These are phyloP conservation scores for Oscheius sp. DNA, from an alignment of 1,140 invertebrate species.

Conservation along the genomic window DNA sequence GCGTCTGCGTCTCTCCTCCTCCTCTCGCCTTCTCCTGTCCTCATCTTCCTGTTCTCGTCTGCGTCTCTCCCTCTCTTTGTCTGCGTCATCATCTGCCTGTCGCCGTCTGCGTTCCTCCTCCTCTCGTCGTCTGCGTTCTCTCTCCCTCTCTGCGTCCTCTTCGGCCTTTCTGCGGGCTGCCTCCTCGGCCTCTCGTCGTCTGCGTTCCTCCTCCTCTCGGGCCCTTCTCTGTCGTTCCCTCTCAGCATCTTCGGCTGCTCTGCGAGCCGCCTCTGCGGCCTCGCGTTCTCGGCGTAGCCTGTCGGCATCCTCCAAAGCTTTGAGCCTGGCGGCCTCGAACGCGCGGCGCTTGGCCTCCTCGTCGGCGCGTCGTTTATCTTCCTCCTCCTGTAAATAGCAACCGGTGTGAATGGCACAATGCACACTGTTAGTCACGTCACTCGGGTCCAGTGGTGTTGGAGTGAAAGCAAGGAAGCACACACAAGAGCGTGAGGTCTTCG, in stretches of 20 bases:
- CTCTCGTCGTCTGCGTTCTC: neutral
- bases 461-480: too few species aligned
- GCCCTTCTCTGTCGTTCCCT: slow-evolving; percentile 26
- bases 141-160: slow-evolving; percentile 20
- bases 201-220: slow-evolving; percentile 44
- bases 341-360: slow-evolving; percentile 58
- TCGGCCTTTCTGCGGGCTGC: slow-evolving; percentile 22
- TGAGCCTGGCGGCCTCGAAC: slow-evolving; percentile 56
- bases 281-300: slow-evolving; percentile 54
- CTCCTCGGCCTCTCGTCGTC: neutral
- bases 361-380: slow-evolving; percentile 54
- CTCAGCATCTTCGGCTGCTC: slow-evolving; percentile 37
- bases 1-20: too few species aligned
- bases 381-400: slow-evolving; percentile 55
- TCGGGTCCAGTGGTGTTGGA: too few species aligned
- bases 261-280: slow-evolving; percentile 51
- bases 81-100: slow-evolving; percentile 12
- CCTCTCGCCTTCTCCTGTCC: too few species aligned
- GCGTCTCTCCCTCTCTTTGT: slow-evolving; percentile 16
- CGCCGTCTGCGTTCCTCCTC: too few species aligned
- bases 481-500: too few species aligned
- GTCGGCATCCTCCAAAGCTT: slow-evolving; percentile 59
- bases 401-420: too few species aligned
- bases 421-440: too few species aligned
- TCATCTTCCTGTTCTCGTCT: slow-evolving; percentile 15